Base-by-base conservation (phyloP, 2,113 vertebrate genomes). In the Ploceus nigricollis region DNA sequence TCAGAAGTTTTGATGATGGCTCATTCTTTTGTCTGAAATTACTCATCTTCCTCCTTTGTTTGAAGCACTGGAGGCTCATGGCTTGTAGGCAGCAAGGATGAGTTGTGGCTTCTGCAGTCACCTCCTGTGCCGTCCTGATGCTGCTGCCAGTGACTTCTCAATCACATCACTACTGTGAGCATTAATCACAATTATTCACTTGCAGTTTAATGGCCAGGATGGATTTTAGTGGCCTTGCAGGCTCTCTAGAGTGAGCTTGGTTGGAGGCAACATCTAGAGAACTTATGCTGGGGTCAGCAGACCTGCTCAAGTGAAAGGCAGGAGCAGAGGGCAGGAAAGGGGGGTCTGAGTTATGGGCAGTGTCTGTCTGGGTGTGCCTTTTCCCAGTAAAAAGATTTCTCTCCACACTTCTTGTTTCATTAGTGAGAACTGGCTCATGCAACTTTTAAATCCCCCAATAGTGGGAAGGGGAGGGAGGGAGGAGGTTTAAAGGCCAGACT, bases 11-110 rank as follows among this genome's bases (percentile, higher is more conserved):
- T 90, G 81, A 68, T 15, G 45, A 72, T 45, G 50, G 57, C 82
- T 96, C 63, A 76, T 87, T 93, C 90, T 95, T 94, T 80, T 96
- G 82, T 90, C 65, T 94, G 88, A 61, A 69, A 93, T 96, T 85
- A 85, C 85, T 97, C 92, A 95, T 76, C 56, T 73, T 81, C n/a
- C 21, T 80, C 33, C 93, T 92, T 93, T 87, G 91, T 95, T 93
- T 35, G 39, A 70, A 63, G 54, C 1, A 0, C 35, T 83, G 88
- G 39, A 50, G 79, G 68, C 63, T 92, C 68, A 16, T 3, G 6
- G 40, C 58, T 86, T 76, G 71, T 86, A 88, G 90, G 90, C 91
- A 95, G 89, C 1, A 0, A 37, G 45, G 68, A 80, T 58, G 60
- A 73, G n/a, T 56, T 81, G 68, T 66, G 89, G 64, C 71, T 90